Evolutionary conservation across 35 echinoderm and acorn worm genomes (phyloP).

Genomic region (Patiria miniata): DNA sequence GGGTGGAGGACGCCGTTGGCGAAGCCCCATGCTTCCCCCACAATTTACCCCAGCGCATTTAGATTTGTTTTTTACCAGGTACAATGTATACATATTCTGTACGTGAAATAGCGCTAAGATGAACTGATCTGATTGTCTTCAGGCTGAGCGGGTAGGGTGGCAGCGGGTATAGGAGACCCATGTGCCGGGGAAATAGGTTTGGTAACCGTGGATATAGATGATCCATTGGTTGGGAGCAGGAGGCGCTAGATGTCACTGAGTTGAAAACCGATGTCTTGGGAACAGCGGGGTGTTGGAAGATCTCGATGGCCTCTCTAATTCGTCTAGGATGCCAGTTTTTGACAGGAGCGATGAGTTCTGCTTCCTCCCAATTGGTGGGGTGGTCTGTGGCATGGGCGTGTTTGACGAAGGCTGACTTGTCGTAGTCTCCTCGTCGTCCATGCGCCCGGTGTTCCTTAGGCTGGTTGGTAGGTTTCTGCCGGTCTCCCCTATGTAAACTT

Average conservation of each 20-base stretch:
- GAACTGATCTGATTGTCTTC: too few relatives aligned
- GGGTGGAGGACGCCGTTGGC: too few relatives aligned
- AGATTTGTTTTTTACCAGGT: too few relatives aligned
- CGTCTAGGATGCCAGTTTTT: neutral
- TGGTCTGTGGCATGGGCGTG: conserved; percentile 4
- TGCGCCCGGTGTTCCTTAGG: conserved; percentile 28
- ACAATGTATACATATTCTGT: too few relatives aligned
- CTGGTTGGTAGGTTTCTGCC: conserved; percentile 16
- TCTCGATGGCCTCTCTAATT: neutral
- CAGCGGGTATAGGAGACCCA: neutral
- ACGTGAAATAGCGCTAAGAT: too few relatives aligned
- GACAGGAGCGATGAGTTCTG: conserved; percentile 16
- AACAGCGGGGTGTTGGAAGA: neutral
- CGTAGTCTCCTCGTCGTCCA: neutral
- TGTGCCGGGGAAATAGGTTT: neutral
- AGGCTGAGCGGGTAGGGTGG: too few relatives aligned
- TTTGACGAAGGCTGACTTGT: conserved; percentile 41
- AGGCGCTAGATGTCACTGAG: neutral
- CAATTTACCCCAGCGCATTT: too few relatives aligned
- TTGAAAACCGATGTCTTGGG: neutral
- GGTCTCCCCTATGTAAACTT: too few relatives aligned
- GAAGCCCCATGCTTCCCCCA: too few relatives aligned
- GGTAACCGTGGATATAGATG: neutral
- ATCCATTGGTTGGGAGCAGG: neutral
- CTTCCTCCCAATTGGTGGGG: neutral